Evolutionary conservation across 1,140 invertebrate genomes (phyloP).

Genomic region (Berghia stephanieae): DNA sequence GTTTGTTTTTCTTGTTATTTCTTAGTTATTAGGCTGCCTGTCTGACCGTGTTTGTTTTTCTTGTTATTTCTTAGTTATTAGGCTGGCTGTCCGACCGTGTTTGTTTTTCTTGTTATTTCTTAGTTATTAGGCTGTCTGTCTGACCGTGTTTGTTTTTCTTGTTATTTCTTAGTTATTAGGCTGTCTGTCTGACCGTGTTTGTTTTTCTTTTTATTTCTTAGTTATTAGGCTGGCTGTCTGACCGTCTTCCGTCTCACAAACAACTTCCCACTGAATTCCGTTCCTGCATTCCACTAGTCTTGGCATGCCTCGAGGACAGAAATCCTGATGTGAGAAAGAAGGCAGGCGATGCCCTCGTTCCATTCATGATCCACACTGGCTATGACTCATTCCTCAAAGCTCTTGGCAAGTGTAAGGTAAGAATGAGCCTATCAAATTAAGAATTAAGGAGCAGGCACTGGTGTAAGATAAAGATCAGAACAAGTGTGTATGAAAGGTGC

Average conservation of each 20-base stretch:
- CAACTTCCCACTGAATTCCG: conserved; percentile 77
- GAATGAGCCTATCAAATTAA: not conserved
- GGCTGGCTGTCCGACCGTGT: too few species aligned
- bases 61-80: too few species aligned
- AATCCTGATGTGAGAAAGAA: conserved; percentile 90
- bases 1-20: too few species aligned
- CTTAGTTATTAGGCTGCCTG: too few species aligned
- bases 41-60: too few species aligned
- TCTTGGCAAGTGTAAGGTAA: conserved; percentile 73
- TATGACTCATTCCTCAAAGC: conserved; percentile 79
- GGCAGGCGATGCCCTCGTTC: conserved; percentile 86
- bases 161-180: not conserved
- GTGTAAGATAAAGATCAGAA: too few species aligned
- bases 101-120: too few species aligned
- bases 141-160: too few species aligned
- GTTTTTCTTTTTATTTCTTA: conserved; percentile 37
- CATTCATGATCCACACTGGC: conserved; percentile 92
- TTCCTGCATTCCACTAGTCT: conserved; percentile 82
- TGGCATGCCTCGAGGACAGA: conserved; percentile 87
- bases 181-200: not conserved
- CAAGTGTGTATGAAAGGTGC: too few species aligned
- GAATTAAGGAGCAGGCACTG: too few species aligned
- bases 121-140: too few species aligned
- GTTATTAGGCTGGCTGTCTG: conserved; percentile 85
- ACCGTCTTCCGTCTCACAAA: conserved; percentile 79